Evolutionary conservation across 2,113 vertebrate genomes (phyloP).

Genomic region (Zapornia atra): DNA sequence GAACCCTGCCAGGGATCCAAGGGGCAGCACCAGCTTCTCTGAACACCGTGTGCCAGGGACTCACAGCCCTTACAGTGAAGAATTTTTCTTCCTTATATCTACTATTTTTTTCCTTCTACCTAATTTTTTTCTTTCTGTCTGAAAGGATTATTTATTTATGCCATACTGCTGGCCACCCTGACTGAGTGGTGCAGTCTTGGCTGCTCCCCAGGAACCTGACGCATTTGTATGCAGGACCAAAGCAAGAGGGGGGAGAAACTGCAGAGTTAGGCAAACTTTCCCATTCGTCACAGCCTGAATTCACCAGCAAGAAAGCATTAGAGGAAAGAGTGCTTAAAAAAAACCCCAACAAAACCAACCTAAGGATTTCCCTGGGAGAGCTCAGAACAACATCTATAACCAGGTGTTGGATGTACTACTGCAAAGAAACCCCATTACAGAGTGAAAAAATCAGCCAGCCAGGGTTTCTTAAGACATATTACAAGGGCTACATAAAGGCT

Average conservation of each 20-base stretch:
- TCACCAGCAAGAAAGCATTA: not conserved
- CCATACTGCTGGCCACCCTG: not conserved
- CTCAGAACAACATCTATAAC: not conserved
- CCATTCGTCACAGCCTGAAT: not conserved
- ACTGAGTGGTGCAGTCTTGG: conserved; percentile 48
- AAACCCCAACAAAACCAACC: not conserved
- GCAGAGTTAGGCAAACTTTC: conserved; percentile 32
- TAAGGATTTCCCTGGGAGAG: not conserved
- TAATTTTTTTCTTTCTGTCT: too few species aligned
- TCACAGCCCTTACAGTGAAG: too few species aligned
- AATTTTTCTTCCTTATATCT: too few species aligned
- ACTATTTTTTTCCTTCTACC: too few species aligned
- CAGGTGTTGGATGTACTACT: not conserved
- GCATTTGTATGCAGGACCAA: conserved; percentile 24
- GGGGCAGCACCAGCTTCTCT: too few species aligned
- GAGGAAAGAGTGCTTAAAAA: not conserved
- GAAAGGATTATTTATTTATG: not conserved
- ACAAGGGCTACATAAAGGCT: not conserved
- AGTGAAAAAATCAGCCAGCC: not conserved
- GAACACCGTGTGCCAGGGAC: too few species aligned
- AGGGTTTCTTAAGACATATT: not conserved
- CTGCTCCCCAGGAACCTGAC: conserved; percentile 18
- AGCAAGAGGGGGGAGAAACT: not conserved
- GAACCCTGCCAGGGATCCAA: too few species aligned
- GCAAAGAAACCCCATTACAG: not conserved